phyloP scores from a whole-genome alignment of 2,888 invertebrate genomes.

The Amblyjoppa fuscipennis region DNA sequence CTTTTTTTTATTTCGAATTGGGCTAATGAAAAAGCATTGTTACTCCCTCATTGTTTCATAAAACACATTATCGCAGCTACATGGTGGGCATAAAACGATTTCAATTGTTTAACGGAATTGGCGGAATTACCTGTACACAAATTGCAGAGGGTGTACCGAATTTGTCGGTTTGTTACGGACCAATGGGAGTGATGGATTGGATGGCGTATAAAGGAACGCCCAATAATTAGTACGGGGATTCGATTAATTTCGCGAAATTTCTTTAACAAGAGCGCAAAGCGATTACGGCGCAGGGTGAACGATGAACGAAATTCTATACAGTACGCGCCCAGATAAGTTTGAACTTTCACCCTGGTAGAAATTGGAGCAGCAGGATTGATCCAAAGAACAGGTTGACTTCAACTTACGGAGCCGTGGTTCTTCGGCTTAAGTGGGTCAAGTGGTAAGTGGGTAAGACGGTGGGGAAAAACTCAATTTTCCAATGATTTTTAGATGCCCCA shows the following conservation, averaged over 20 bases:
- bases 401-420: no score
- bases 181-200: not conserved
- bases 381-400: not conserved
- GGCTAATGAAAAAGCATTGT: conserved; percentile 3
- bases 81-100: not conserved
- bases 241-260: conserved; percentile 1
- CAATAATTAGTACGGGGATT: not conserved
- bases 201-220: not conserved
- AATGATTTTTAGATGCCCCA: no score
- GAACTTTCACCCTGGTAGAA: not conserved
- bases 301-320: not conserved
- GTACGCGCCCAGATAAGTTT: not conserved
- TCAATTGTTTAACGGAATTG: not conserved
- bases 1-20: not conserved
- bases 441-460: no score
- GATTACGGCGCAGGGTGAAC: not conserved
- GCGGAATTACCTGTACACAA: not conserved
- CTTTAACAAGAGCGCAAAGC: not conserved
- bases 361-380: not conserved
- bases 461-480: no score
- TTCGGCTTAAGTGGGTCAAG: no score
- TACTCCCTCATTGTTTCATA: not conserved
- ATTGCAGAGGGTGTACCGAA: not conserved
- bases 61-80: not conserved
- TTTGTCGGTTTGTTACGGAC: not conserved